Base-by-base conservation (phyloP, 2,888 invertebrate genomes). In the Nysson spinosus region DNA sequence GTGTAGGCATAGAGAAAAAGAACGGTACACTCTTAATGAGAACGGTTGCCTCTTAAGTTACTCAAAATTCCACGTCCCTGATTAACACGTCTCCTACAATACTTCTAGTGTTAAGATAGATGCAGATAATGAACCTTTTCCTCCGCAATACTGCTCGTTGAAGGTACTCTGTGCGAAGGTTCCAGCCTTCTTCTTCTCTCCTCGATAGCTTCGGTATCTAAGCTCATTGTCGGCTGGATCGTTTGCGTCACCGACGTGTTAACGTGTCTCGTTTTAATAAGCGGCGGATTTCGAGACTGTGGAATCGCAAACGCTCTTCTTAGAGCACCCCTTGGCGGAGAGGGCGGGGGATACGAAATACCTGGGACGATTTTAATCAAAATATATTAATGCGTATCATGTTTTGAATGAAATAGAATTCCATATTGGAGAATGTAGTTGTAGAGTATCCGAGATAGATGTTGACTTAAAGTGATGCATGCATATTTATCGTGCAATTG, bases 321-420 rank as follows among this genome's bases (percentile, higher is more conserved):
- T 42, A 88, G 79, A 35, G 83, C 83, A 32, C 86, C 88, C 87
- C 91, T 89, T 82, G 85, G 90, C 79, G 83, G 95, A 71, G 94
- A 95, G 17, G 94, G 94, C 4, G 95, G 95, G 52, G 95, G 95
- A 86, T 95, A 95, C 69, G 94, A 95, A 62, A 92, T 92, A 62
- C 95, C 95, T 76, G 40, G 9, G 14, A 26, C 22, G 43, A 61
- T 7, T 14, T 24, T 12, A 5, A 24, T 42, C 3, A 19, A 16
- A 14, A 14, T 17, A 35, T 9, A 11, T 5, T 14, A 24, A 24
- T 24, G 5, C 9, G 9, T 24, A 24, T 7, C 1, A 24, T 1
- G 2, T 24, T 24, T 24, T 7, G 2, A 24, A 9, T 5, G 1
- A 7, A n/a, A n/a, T n/a, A n/a, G n/a, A n/a, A n/a, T n/a, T n/a